Conservation (phyloP, 2,888 invertebrate species). For the Norana najaformis region DNA sequence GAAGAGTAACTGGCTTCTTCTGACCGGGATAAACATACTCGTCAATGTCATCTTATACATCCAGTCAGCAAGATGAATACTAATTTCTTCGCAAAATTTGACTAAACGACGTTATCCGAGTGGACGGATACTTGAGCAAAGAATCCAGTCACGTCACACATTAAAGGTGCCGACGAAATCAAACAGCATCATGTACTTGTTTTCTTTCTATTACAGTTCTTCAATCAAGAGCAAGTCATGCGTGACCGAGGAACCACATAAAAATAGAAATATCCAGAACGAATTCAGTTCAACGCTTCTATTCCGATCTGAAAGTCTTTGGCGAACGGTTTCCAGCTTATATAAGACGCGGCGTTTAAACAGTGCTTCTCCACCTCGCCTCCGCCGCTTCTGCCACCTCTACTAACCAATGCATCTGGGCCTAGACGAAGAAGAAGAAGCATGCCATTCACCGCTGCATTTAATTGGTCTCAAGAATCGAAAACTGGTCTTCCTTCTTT, state of each 20-base stretch:
- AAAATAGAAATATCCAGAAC: background rate
- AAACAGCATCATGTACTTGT: background rate
- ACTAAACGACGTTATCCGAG: background rate
- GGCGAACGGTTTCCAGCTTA: background rate
- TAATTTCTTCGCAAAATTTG: background rate
- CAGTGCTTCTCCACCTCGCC: background rate
- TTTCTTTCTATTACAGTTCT: background rate
- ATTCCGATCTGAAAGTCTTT: background rate
- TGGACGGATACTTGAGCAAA: no score
- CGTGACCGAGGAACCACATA: no score
- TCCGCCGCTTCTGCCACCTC: background rate
- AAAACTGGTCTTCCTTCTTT: background rate
- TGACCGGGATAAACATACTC: background rate
- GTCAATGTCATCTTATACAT: background rate
- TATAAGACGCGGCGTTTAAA: background rate
- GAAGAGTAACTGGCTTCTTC: background rate
- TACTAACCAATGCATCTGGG: background rate
- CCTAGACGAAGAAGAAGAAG: no score
- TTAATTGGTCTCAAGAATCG: conserved; percentile 2
- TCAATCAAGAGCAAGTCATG: no score
- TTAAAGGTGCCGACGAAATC: background rate
- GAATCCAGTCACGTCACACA: no score
- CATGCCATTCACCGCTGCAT: background rate
- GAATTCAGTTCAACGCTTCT: background rate
- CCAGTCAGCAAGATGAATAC: background rate